phyloP scores from a whole-genome alignment of 2,888 invertebrate species.

The Stenichneumon culpator region DNA sequence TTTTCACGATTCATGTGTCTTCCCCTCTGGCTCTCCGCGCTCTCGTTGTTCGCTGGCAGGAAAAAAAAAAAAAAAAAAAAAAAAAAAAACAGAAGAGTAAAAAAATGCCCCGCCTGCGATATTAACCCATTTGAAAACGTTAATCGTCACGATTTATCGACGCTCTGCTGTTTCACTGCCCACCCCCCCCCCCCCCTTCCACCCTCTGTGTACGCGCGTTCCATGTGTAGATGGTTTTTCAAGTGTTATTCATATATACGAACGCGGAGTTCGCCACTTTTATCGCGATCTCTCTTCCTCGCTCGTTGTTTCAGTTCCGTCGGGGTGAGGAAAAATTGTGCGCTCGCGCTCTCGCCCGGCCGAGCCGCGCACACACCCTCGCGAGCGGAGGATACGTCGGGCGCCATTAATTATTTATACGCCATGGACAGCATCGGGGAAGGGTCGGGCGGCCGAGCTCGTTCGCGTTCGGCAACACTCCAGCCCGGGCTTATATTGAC shows the following conservation, averaged over 20 bases:
- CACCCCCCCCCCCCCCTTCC: no score
- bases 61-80: slow-evolving; percentile 9
- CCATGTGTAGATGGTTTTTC: slow-evolving; percentile 3
- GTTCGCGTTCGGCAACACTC: slow-evolving; percentile 13
- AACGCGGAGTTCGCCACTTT: slow-evolving; percentile 47
- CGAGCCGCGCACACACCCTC: slow-evolving; percentile 23
- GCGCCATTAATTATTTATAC: slow-evolving; percentile 66
- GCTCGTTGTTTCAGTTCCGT: slow-evolving; percentile 9
- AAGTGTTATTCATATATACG: slow-evolving; percentile 3
- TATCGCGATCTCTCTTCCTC: slow-evolving; percentile 51
- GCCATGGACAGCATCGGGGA: slow-evolving; percentile 63
- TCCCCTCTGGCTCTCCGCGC: slow-evolving; percentile 14
- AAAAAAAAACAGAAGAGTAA: slow-evolving; percentile 2
- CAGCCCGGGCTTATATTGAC: slow-evolving; percentile 51
- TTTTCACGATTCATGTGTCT: slow-evolving; percentile 60
- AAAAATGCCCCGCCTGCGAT: slow-evolving; percentile 52
- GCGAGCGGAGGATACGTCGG: slow-evolving; percentile 63
- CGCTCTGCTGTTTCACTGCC: slow-evolving; percentile 18
- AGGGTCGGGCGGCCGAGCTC: slow-evolving; percentile 26
- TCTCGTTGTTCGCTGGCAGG: slow-evolving; percentile 11
- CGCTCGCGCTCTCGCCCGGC: slow-evolving; percentile 22
- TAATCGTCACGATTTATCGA: slow-evolving; percentile 66
- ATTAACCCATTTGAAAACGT: slow-evolving; percentile 64
- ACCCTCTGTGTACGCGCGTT: background rate
- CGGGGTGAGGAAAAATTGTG: slow-evolving; percentile 7